Base-by-base conservation (phyloP, 1,140 invertebrate species). In the Bombus haemorrhoidalis region DNA sequence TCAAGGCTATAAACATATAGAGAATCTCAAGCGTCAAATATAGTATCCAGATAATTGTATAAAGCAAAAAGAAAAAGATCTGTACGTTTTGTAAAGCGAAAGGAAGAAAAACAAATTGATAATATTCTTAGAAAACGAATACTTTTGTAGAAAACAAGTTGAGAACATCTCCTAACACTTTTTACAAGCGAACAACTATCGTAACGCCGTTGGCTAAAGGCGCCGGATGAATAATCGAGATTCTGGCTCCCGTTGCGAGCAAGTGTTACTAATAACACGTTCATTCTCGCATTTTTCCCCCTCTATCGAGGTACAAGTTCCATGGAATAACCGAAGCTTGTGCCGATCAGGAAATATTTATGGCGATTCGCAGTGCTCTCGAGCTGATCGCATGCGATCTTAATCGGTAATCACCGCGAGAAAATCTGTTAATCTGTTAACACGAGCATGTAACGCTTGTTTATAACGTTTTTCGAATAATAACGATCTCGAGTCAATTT, bases 241-340 rank as follows among this genome's bases (percentile, higher is more conserved):
- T 82, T 73, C 81, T 82, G 28, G 47, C 75, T 78, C 75, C 75
- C 39, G 74, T 76, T 76, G 74, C 74, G 47, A 76, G 37, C 43
- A 78, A 62, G 57, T 78, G 59, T 64, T 43, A 39, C 75, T 59
- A 78, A 69, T 68, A 62, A 80, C 78, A 47, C 43, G 34, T 64
- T 64, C 57, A n/a, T 64, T 78, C 75, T 32, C 25, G 47, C 74
- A 59, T 76, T 57, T 57, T 57, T 76, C 47, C 22, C 34, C 32
- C 22, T 22, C 28, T 34, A 34, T 12, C 32, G 22, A 28, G 25
- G 1, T 37, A 8, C 34, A 37, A 25, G 57, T 62, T 62, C 75
- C n/a, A 25, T 2, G 75, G 28, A 77, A 62, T 41, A 64, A 47
- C 15, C 47, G 15, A 47, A 77, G 37, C 59, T 41, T 22, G 57